These are phyloP conservation scores for Microtus pennsylvanicus DNA, from an alignment of 2,113 vertebrate genomes.

Conservation along the genomic window DNA sequence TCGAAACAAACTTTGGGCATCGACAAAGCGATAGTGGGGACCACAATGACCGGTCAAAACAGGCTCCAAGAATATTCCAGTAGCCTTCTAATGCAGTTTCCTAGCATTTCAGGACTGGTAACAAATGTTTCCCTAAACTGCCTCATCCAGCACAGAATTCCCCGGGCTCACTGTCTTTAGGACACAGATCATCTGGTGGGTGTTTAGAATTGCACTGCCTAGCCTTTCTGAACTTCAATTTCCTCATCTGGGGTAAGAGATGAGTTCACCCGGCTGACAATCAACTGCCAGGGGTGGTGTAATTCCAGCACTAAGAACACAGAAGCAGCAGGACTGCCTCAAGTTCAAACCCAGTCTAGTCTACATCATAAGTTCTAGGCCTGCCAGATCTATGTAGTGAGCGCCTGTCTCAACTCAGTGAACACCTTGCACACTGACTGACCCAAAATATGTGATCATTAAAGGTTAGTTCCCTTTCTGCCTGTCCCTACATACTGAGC, in stretches of 20 bases:
- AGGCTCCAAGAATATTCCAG: constrained; percentile 27
- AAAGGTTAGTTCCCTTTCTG: background rate
- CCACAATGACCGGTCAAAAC: background rate
- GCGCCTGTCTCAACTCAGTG: background rate
- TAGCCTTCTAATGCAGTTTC: constrained; percentile 33
- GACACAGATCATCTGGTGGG: background rate
- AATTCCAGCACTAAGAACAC: background rate
- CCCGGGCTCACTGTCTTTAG: background rate
- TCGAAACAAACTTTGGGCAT: constrained; percentile 28
- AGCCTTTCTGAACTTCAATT: constrained; percentile 19
- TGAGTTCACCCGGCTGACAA: constrained; percentile 7
- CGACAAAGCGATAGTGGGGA: constrained; percentile 1
- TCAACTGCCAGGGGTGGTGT: background rate
- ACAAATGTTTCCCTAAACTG: constrained; percentile 55
- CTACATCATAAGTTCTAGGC: background rate
- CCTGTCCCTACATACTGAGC: background rate
- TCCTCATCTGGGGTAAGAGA: constrained; percentile 29
- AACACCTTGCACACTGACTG: background rate
- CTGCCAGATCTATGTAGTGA: background rate
- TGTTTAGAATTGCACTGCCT: constrained; percentile 2
- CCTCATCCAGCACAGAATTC: constrained; percentile 22
- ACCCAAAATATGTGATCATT: constrained; percentile 23
- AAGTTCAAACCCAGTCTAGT: background rate
- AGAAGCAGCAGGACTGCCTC: background rate
- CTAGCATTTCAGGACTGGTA: background rate